phyloP scores from a whole-genome alignment of 2,797 vertebrate species.

The Prunella strophiata region DNA sequence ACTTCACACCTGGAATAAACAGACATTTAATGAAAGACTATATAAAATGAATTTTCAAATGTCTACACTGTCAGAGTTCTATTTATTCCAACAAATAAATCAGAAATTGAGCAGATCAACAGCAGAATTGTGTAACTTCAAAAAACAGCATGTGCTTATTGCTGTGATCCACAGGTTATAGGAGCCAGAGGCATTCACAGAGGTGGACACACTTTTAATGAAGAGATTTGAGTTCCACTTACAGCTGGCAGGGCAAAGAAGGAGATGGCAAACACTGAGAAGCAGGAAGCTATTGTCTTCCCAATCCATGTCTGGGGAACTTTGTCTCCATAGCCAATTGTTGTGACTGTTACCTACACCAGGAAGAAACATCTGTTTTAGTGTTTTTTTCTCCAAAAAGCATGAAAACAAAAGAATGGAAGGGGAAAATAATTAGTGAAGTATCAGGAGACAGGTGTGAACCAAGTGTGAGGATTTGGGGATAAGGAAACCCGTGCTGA shows the following conservation, averaged over 20 bases:
- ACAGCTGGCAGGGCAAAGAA: conserved; percentile 92
- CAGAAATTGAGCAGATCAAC: neutral
- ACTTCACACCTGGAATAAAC: neutral
- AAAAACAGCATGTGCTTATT: neutral
- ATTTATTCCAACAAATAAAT: neutral
- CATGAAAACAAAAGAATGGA: no score
- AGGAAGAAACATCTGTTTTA: neutral
- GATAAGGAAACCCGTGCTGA: neutral
- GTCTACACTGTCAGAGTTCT: neutral
- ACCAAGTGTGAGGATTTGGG: neutral
- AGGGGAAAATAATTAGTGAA: neutral
- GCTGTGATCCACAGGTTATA: neutral
- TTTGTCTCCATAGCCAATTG: conserved; percentile 92
- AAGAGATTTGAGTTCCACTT: conserved; percentile 57
- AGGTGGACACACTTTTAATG: neutral
- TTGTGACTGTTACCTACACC: conserved; percentile 87
- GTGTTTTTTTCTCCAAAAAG: neutral
- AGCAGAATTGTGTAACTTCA: neutral
- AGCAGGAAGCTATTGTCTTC: conserved; percentile 92
- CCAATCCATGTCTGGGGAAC: conserved; percentile 93
- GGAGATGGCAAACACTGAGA: conserved; percentile 92
- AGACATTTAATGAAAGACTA: neutral
- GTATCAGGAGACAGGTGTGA: neutral
- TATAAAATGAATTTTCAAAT: neutral
- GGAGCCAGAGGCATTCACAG: neutral